Base-by-base conservation (phyloP, 2,113 vertebrate species). In the Isichthys henryi region DNA sequence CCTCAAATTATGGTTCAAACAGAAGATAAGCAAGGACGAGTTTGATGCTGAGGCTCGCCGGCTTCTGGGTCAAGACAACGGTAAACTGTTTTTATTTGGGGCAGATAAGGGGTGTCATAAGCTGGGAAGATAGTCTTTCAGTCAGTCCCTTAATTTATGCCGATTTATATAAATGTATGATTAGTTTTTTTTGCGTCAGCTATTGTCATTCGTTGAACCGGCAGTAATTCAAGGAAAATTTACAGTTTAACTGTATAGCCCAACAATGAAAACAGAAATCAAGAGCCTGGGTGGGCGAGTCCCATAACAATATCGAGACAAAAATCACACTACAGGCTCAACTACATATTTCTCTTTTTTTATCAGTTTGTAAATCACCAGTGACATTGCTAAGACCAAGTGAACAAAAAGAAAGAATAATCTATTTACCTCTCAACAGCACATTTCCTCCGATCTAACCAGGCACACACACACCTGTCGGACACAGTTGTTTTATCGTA, bases 11-110 rank as follows among this genome's bases (percentile, higher is more conserved):
- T 99, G 98, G 98, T 99, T 99, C 93, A 99, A 99, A 93, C 98
- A 99, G 88, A 99, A 99, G 94, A 99, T 99, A 92, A 99, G 98
- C 89, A 99, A 99, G 88, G 98, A 99, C 91, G 98, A 99, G 93
- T 99, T 99, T 93, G 98, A 99, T 91, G 45, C 97, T 23, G 98
- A 99, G 92, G 98, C 98, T 0, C 97, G 98, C 0, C 95, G 98
- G 46, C 97, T 99, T 3, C 95, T 99, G 91, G 97, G 97, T 0
- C 98, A 99, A 89, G 98, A 99, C 5, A 98, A 98, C 45, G 97
- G 98, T 99, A 94, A 93, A 87, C 91, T 48, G 0, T 0, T 0
- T 0, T 2, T 49, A 53, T 52, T 31, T 31, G 9, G 39, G 39
- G 82, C 82, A 48, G 5, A 17, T 86, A 31, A 31, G 83, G 45